Percentiles rank a stretch among this genome's conserved stretches.
Conservation (phyloP, 2,888 invertebrate species). For the Cylindroiulus punctatus region DNA sequence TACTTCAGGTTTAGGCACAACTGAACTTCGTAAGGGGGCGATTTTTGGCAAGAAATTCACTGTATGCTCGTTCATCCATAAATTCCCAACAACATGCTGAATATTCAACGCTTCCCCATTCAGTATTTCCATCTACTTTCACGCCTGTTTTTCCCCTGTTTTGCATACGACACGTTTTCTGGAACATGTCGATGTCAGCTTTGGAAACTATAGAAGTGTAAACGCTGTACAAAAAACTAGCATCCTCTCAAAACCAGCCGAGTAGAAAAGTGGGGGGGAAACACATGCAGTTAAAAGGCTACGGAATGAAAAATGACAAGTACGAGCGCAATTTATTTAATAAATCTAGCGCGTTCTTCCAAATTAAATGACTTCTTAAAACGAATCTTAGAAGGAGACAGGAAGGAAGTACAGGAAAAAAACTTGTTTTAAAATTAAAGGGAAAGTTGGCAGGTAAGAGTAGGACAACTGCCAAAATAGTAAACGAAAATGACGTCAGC, state of each 20-base stretch:
- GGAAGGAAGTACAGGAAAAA: not conserved
- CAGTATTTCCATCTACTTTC: not conserved
- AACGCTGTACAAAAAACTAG: not conserved
- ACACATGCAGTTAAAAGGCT: not conserved
- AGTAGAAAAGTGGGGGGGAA: not conserved
- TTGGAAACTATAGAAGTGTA: not conserved
- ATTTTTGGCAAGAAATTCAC: not conserved
- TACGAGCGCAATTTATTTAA: not conserved
- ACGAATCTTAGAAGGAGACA: not conserved
- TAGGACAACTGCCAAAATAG: not conserved
- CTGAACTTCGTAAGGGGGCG: not conserved
- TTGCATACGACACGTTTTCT: slow-evolving; percentile 7
- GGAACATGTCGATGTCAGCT: not conserved
- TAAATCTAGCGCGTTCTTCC: slow-evolving; percentile 3
- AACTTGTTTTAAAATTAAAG: not conserved
- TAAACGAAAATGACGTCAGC: not conserved
- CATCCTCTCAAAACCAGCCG: not conserved
- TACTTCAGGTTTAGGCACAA: not conserved
- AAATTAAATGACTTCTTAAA: not conserved
- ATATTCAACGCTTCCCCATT: not conserved
- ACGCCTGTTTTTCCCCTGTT: not conserved
- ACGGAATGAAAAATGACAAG: not conserved
- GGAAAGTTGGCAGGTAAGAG: not conserved
- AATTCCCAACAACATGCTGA: not conserved
- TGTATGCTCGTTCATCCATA: not conserved